Evolutionary conservation across 2,113 vertebrate species (phyloP), one percentile per base, ranked within the genome.

Genomic region (Sclerurus mexicanus): DNA sequence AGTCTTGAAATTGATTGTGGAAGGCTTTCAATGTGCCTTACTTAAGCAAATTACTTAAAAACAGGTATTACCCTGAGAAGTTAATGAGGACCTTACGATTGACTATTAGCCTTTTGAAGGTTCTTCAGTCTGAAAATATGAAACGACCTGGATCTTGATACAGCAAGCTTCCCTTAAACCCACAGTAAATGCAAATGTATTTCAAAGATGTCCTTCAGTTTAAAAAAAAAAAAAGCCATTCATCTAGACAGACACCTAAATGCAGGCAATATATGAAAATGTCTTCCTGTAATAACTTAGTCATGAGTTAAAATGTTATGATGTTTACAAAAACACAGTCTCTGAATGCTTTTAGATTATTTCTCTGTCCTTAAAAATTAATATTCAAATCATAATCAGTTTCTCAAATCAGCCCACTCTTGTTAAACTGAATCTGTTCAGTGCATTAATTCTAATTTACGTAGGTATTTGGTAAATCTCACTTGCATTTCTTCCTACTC

Each of bases 401-500:
- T 95, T 94, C 79, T 94, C 79, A 93, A 93, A 78, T 91, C 85
- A 89, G 56, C 93, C 93, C 79, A 95, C 87, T 94, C 95, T 72
- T 93, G 87, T 81, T 95, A 90, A 96, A 93, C 60, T 84, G 85
- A 95, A 96, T 93, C 79, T 93, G 82, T 90, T 90, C 56, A 59
- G 28, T 92, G 76, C 79, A 94, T 93, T 95, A 93, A 92, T 94
- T 96, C 85, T 92, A 94, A 93, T 92, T 93, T 96, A 91, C 33
- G 14, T 93, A 95, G 94, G 85, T 93, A 94, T 94, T 96, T 73
- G 68, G 63, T 95, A 93, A 89, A 86, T 87, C 88, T 83, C 79
- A 71, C 83, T 97, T 93, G 83, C 76, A 92, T 93, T 96, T 93
- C 92, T 96, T 95, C 96, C 96, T 90, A 93, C 93, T 95, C 92